Evolutionary conservation across 35 echinoderm and acorn worm species (phyloP).

Genomic region (Anneissia japonica): DNA sequence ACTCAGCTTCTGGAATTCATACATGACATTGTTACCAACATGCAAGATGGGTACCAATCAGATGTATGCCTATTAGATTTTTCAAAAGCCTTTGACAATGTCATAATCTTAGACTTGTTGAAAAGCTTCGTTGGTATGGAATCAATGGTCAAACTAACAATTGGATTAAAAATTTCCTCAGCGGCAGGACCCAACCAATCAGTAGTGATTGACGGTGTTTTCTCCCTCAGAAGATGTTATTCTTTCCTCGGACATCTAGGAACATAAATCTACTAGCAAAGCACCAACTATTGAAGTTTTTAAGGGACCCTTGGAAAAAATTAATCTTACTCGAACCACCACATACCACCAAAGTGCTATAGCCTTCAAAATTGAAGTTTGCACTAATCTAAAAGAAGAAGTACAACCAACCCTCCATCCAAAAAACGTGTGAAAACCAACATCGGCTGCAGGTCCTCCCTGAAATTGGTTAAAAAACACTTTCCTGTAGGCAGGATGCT

Average conservation of each 20-base stretch:
- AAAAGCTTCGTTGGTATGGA: conserved; percentile 29
- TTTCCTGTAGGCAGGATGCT: too few relatives aligned
- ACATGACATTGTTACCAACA: neutral
- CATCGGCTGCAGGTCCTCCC: too few relatives aligned
- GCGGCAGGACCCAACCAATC: neutral
- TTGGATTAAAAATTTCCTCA: conserved; percentile 15
- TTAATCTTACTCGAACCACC: too few relatives aligned
- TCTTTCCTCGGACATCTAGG: neutral
- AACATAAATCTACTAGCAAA: too few relatives aligned
- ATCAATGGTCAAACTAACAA: conserved; percentile 3
- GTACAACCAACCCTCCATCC: too few relatives aligned
- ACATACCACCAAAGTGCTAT: too few relatives aligned
- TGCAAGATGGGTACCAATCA: neutral
- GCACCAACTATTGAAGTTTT: too few relatives aligned
- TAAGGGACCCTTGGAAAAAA: too few relatives aligned
- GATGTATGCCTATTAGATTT: conserved; percentile 4
- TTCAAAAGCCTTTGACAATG: conserved; percentile 20
- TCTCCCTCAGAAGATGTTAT: neutral
- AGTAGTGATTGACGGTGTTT: neutral
- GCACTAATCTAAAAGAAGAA: too few relatives aligned
- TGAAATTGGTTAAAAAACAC: too few relatives aligned
- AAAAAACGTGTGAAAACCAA: too few relatives aligned
- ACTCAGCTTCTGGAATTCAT: neutral
- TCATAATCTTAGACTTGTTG: neutral
- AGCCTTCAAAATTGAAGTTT: too few relatives aligned